Evolutionary conservation across 1,140 invertebrate species (phyloP).

Genomic region (Bilobella aurantiaca): DNA sequence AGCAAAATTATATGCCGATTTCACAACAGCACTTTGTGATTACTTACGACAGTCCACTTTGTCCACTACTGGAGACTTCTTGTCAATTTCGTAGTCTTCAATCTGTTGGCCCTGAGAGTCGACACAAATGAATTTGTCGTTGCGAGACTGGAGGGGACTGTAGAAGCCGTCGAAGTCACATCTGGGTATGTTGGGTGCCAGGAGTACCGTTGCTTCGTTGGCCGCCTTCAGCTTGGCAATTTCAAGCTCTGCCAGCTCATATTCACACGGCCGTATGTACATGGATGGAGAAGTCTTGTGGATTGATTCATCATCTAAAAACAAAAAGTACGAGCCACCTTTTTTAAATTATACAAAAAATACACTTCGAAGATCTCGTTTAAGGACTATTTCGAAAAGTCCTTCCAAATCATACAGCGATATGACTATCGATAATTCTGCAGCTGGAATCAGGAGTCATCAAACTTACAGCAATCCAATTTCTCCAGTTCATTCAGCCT

Average conservation of each 20-base stretch:
- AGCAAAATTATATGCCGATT: too few relatives aligned
- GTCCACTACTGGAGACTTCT: too few relatives aligned
- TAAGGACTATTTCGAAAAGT: not conserved
- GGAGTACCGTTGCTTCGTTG: not conserved
- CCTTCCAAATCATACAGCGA: too few relatives aligned
- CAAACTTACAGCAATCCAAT: conserved; percentile 24
- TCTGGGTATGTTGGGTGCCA: conserved; percentile 15
- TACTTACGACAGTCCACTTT: too few relatives aligned
- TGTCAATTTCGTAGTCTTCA: conserved; percentile 23
- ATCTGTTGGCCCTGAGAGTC: conserved; percentile 19
- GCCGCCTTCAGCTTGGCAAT: conserved; percentile 13
- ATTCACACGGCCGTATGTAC: conserved; percentile 22
- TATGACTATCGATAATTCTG: too few relatives aligned
- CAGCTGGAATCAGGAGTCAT: too few relatives aligned
- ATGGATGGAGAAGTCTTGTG: not conserved
- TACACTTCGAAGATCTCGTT: not conserved
- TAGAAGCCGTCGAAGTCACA: conserved; percentile 19
- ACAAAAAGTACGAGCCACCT: too few relatives aligned
- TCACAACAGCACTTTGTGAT: too few relatives aligned
- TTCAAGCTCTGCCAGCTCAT: conserved; percentile 5
- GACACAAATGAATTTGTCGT: conserved; percentile 19
- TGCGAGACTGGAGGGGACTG: conserved; percentile 6
- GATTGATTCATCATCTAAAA: conserved; percentile 1
- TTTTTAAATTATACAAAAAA: too few relatives aligned
- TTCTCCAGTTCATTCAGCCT: conserved; percentile 5